phyloP scores from a whole-genome alignment of 2,113 vertebrate species.

The Zosterops lateralis region DNA sequence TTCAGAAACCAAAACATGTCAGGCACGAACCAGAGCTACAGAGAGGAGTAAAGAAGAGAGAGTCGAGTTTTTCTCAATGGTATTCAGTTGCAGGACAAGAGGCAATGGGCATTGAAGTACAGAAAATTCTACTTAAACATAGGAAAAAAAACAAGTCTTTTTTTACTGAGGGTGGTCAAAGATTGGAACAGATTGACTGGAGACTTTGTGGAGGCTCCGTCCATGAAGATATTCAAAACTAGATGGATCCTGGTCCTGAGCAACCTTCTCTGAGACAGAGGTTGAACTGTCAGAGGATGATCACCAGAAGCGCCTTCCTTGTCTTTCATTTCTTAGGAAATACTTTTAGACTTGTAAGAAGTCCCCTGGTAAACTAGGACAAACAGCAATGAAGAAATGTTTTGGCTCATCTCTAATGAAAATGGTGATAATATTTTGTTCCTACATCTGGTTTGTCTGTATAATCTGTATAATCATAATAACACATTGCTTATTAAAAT shows the following conservation, averaged over 20 bases:
- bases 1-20: too few species aligned
- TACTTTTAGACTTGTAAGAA: background rate
- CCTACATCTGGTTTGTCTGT: background rate
- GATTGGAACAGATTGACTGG: background rate
- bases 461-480: background rate
- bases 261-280: background rate
- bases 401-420: background rate
- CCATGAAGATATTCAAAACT: background rate
- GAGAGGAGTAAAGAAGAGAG: background rate
- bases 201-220: background rate
- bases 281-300: background rate
- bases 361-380: background rate
- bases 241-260: background rate
- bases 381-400: background rate
- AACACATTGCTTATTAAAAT: background rate
- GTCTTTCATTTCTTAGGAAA: background rate
- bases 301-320: background rate
- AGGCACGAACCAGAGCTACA: too few species aligned
- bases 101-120: background rate
- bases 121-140: background rate
- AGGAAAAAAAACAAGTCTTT: background rate
- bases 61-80: background rate
- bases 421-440: background rate
- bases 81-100: background rate
- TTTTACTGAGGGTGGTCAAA: background rate